Conservation (phyloP, 2,888 invertebrate genomes). For the Tineola bisselliella region DNA sequence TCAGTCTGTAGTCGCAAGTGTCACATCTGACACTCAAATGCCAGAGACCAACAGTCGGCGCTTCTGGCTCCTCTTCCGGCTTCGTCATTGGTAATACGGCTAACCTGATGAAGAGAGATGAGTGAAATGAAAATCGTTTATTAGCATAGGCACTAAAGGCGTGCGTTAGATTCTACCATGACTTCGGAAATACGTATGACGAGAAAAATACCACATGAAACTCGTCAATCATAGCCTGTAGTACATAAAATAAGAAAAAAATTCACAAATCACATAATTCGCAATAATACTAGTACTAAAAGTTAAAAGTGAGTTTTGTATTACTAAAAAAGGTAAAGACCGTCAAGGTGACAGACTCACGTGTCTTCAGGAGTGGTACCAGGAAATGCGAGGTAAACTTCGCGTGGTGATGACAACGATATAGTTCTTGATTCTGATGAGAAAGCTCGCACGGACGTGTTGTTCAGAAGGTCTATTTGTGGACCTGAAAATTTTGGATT, state of each 20-base stretch:
- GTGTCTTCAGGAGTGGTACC: constrained; percentile 28
- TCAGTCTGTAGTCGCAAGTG: constrained; percentile 46
- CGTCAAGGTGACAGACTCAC: too few species aligned
- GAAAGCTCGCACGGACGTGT: constrained; percentile 50
- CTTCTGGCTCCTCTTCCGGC: constrained; percentile 15
- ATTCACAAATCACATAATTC: too few species aligned
- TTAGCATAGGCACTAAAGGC: too few species aligned
- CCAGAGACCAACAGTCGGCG: constrained; percentile 46
- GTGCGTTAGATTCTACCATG: too few species aligned
- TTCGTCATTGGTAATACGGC: constrained; percentile 37
- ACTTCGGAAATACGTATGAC: too few species aligned
- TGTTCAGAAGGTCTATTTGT: constrained; percentile 59
- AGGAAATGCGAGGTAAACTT: constrained; percentile 45
- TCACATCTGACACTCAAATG: constrained; percentile 52
- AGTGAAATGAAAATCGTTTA: too few species aligned
- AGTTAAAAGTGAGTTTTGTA: too few species aligned
- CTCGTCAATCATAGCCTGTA: too few species aligned
- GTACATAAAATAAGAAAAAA: too few species aligned
- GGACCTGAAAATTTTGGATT: constrained; percentile 36
- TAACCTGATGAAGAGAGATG: constrained; percentile 38
- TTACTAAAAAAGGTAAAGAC: too few species aligned
- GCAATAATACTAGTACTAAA: too few species aligned
- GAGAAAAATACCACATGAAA: too few species aligned
- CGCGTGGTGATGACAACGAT: constrained; percentile 34
- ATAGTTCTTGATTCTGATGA: constrained; percentile 44